Percentiles rank a stretch among this genome's conserved stretches.
Evolutionary conservation across 1,140 invertebrate genomes (phyloP).

Genomic region (Trinorchestia longiramus): DNA sequence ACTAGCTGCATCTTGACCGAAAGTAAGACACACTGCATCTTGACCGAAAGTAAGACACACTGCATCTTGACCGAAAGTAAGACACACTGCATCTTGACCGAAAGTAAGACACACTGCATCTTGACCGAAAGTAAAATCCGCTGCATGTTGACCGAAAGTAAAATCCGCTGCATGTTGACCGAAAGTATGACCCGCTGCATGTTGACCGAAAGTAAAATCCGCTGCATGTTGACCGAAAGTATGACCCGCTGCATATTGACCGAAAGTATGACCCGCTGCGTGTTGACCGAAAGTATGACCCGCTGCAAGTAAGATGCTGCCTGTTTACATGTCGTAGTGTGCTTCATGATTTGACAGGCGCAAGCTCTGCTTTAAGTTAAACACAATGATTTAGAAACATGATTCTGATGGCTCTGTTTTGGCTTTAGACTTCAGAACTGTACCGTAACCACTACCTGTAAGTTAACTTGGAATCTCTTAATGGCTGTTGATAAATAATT

Average conservation of each 20-base stretch:
- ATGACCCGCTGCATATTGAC: not conserved
- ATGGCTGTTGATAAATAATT: too few relatives aligned
- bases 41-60: not conserved
- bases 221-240: not conserved
- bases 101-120: not conserved
- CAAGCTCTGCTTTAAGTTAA: not conserved
- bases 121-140: too few relatives aligned
- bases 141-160: not conserved
- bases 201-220: not conserved
- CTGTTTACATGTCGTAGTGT: not conserved
- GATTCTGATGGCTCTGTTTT: not conserved
- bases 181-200: not conserved
- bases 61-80: not conserved
- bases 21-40: not conserved
- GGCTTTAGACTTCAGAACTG: too few relatives aligned
- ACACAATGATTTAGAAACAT: not conserved
- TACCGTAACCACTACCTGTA: too few relatives aligned
- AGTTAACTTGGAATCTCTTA: too few relatives aligned
- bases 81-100: not conserved
- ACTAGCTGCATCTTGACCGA: not conserved
- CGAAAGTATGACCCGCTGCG: not conserved
- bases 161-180: not conserved
- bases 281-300: not conserved
- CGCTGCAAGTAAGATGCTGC: not conserved
- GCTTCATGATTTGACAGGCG: not conserved